Percentiles rank a stretch among this genome's conserved stretches.
Conservation (phyloP, 2,888 invertebrate species). For the Campoletis raptor region DNA sequence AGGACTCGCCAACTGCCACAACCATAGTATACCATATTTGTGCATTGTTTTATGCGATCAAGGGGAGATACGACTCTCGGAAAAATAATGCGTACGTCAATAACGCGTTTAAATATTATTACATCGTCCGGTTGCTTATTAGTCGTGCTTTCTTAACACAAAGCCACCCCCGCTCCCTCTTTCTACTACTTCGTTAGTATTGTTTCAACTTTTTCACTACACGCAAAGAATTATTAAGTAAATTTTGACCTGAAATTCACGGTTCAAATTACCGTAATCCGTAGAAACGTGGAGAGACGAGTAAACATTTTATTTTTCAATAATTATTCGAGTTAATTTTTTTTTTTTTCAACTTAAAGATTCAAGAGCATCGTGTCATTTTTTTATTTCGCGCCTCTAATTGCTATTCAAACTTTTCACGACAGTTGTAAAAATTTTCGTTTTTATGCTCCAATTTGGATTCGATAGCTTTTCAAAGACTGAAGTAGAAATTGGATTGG, state of each 20-base stretch:
- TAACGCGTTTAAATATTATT: not conserved
- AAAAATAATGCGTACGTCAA: not conserved
- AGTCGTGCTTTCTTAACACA: constrained; percentile 5
- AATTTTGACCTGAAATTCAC: not conserved
- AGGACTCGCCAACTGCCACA: constrained; percentile 68
- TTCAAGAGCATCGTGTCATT: not conserved
- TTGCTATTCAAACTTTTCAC: too few relatives aligned
- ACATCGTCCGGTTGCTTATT: not conserved
- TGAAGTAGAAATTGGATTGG: not conserved
- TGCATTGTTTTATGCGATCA: constrained; percentile 34
- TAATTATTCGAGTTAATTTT: not conserved
- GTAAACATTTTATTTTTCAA: not conserved
- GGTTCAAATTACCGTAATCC: not conserved
- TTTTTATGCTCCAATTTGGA: not conserved
- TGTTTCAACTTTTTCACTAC: not conserved
- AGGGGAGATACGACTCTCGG: constrained; percentile 17
- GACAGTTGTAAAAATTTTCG: not conserved
- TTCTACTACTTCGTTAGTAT: constrained; percentile 29
- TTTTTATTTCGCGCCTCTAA: not conserved
- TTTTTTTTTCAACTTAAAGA: not conserved
- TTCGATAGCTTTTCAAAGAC: not conserved
- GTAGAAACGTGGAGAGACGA: not conserved
- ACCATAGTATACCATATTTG: constrained; percentile 35
- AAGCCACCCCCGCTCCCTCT: not conserved
- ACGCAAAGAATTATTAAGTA: not conserved